These are phyloP conservation scores for Alca torda DNA, from an alignment of 2,797 vertebrate species.

Conservation along the genomic window DNA sequence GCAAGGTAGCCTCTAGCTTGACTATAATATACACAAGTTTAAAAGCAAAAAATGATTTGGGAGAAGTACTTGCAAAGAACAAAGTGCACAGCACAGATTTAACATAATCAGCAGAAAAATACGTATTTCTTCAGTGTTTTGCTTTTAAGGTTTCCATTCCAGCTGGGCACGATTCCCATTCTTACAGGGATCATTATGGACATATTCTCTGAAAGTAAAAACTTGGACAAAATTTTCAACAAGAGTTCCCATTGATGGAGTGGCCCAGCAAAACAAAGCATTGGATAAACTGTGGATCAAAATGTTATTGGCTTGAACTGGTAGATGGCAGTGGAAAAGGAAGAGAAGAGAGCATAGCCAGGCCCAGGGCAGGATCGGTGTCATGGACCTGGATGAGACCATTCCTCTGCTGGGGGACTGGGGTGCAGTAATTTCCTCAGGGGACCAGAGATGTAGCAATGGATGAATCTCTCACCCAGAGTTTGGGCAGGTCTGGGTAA, in stretches of 20 bases:
- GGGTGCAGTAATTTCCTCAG: accelerated
- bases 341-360: accelerated
- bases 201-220: neutral
- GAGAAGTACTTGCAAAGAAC: neutral
- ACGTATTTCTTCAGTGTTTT: neutral
- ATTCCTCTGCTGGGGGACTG: neutral
- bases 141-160: neutral
- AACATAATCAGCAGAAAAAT: neutral
- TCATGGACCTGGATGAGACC: neutral
- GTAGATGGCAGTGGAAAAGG: neutral
- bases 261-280: neutral
- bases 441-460: neutral
- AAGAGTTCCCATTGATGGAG: neutral
- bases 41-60: neutral
- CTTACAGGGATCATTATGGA: neutral
- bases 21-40: neutral
- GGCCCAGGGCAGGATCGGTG: neutral
- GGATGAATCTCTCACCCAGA: neutral
- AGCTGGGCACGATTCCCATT: neutral
- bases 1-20: neutral
- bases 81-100: neutral
- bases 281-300: neutral
- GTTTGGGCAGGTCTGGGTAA: neutral
- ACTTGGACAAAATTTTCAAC: neutral
- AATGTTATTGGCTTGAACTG: neutral